Evolutionary conservation across 2,888 invertebrate species (phyloP), one percentile per base, ranked within the genome.

Genomic region (Eucriotettix oculatus): DNA sequence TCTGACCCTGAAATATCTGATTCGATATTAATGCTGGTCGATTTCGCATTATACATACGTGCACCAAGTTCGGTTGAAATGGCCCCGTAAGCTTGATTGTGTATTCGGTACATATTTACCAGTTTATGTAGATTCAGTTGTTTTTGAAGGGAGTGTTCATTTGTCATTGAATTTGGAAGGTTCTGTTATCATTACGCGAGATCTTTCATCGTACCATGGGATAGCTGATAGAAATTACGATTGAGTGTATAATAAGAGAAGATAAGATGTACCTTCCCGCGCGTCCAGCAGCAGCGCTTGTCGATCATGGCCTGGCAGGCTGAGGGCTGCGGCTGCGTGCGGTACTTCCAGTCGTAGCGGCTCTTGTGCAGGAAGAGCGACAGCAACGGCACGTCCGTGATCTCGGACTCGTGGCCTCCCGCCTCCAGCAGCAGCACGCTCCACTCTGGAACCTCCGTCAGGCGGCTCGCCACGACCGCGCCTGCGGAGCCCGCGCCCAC

Each of bases 281-380:
- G 80, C 0, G 93, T 92, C 92, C 92, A 93, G 68, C 86, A 85
- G 69, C 90, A 90, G 54, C 90, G 80, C 67, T 85, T 81, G 69
- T 90, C 90, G 59, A 82, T 77, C 90, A 91, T 90, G 0, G 90
- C 91, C 70, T 89, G 87, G 66, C 91, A 92, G 0, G 91, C 91
- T 0, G 87, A 81, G 55, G 81, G 78, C 73, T 89, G 88, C 0
- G 91, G 87, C 71, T 92, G 90, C 0, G 92, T 85, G 66, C 90
- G 87, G 66, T 70, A 73, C 68, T 90, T 89, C 93, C 93, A 93
- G 72, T 93, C 93, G 71, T 76, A 88, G 16, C 57, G 88, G 71
- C 91, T 91, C 68, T 90, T 89, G 73, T 93, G 93, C 68, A 93
- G 77, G 72, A 90, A 93, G 55, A 92, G 72, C 53, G 91, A 91